Evolutionary conservation across 2,888 invertebrate species (phyloP), one percentile per base, ranked within the genome.

Genomic region (Drosophila aldrichi): DNA sequence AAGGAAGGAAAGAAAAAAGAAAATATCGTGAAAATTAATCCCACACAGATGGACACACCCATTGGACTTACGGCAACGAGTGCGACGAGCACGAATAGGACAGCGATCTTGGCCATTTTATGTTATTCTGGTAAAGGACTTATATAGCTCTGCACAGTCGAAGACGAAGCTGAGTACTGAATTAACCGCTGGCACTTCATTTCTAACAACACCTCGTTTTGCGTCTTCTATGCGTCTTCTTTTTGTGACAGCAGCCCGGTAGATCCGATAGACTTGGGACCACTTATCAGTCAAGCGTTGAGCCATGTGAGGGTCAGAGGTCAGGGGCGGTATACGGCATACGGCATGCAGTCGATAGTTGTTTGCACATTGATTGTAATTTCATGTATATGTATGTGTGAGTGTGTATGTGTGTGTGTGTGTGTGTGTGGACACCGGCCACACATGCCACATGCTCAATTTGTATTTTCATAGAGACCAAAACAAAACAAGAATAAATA

Each of bases 31-130:
- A 32, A 3, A 29, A 5, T 5, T 29, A 29, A 29, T 29, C 34
- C 4, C 34, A 36, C 14, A 36, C 16, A 36, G 25, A 16, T 8
- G 4, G 22, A 40, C 10, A 2, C n/a, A 10, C 44, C 25, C 25
- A 25, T 25, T 16, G 0, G n/a, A 79, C 80, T 79, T 75, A 81
- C 85, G 20, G 85, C 81, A 55, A 75, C 41, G 41, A 81, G 29
- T 16, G 72, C 79, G 22, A 82, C 64, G 7, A 81, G 51, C 5
- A 79, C n/a, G 48, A 81, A 49, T 25, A 72, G 49, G 0, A 84
- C 3, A 60, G 85, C 81, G 55, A 85, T 52, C 44, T 81, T 81
- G 51, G 79, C 71, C 81, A 81, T 81, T 71, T 59, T 81, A 1
- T n/a, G 41, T 51, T 8, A 58, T 67, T 36, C 14, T 22, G 18